These are phyloP conservation scores for Procambarus clarkii DNA, from an alignment of 1,140 invertebrate genomes.

Conservation along the genomic window DNA sequence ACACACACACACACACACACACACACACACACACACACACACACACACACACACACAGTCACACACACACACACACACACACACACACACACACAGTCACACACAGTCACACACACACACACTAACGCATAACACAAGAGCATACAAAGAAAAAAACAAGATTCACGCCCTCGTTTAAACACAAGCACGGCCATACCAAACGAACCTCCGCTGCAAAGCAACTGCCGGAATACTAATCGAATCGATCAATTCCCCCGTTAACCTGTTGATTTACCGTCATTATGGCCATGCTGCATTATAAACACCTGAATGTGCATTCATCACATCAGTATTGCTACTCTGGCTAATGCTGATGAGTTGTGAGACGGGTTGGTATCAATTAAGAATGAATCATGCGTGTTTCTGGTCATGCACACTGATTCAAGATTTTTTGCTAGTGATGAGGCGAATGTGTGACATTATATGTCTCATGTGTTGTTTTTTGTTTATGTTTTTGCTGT, in stretches of 20 bases:
- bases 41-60: too few relatives aligned
- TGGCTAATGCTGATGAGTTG: background rate
- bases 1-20: too few relatives aligned
- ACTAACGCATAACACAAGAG: background rate
- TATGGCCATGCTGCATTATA: background rate
- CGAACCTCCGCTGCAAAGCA: background rate
- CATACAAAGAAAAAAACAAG: background rate
- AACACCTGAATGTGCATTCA: background rate
- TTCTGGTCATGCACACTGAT: too few relatives aligned
- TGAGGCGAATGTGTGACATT: too few relatives aligned
- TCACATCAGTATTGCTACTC: background rate
- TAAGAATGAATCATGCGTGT: background rate
- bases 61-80: too few relatives aligned
- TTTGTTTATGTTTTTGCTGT: too few relatives aligned
- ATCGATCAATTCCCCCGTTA: background rate
- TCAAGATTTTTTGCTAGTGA: too few relatives aligned
- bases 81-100: background rate
- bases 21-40: too few relatives aligned
- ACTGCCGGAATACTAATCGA: background rate
- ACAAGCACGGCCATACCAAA: background rate
- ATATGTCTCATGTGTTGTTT: too few relatives aligned
- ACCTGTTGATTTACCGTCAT: background rate
- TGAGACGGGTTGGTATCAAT: background rate
- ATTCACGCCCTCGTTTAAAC: background rate
- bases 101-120: slow-evolving; percentile 4